A percentile compares a stretch with the other conserved stretches of the same genome.
These are phyloP conservation scores for Bombus superbus DNA, from an alignment of 1,140 invertebrate species.

Conservation along the genomic window DNA sequence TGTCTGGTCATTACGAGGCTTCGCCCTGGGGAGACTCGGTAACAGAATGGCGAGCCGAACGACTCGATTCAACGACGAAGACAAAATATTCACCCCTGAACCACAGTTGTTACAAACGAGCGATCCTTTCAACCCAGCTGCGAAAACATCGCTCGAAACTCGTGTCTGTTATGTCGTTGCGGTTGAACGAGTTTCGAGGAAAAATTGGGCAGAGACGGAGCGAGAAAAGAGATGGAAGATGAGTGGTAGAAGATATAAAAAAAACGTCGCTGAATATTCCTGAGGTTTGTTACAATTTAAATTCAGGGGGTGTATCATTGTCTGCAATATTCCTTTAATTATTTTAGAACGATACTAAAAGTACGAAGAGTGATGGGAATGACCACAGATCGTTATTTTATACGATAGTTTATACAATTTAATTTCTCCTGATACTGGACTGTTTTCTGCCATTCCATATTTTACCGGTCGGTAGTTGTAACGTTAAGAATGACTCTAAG, in stretches of 20 bases:
- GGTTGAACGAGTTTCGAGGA: not conserved
- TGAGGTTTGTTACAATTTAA: not conserved
- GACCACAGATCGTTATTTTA: too few species aligned
- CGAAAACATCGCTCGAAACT: not conserved
- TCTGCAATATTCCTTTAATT: not conserved
- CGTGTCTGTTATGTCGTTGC: not conserved
- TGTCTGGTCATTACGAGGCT: constrained; percentile 56
- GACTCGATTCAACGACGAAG: constrained; percentile 47
- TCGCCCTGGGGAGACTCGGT: constrained; percentile 38
- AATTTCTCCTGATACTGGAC: too few species aligned
- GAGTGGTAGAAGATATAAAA: not conserved
- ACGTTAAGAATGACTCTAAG: not conserved
- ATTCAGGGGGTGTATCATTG: too few species aligned
- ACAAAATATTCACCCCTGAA: constrained; percentile 27
- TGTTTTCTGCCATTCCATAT: not conserved
- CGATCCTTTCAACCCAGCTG: not conserved
- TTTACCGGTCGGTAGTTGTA: not conserved
- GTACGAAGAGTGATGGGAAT: too few species aligned
- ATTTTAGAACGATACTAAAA: not conserved
- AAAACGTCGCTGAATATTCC: not conserved
- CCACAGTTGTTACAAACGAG: not conserved
- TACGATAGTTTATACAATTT: too few species aligned
- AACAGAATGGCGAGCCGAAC: constrained; percentile 47
- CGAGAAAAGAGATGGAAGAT: not conserved
- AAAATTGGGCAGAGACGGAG: not conserved